Base-by-base conservation (phyloP, 1,140 invertebrate species). In the Dendrolimus punctatus region DNA sequence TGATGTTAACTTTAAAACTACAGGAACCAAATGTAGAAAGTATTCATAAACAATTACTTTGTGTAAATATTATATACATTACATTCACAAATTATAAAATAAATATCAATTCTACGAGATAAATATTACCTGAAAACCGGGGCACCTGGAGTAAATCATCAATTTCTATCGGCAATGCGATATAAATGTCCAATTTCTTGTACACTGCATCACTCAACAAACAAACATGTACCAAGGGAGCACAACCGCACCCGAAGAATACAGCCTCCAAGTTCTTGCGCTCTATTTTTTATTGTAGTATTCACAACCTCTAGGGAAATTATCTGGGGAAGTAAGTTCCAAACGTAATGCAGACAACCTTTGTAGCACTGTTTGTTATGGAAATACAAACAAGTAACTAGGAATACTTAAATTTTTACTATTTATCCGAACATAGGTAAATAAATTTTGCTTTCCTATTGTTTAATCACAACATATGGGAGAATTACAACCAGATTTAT, bases 241-340 rank as follows among this genome's bases (percentile, higher is more conserved):
- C 46, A 46, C 59, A 67, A 48, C 37, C 49, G 49, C 59, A 72
- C 76, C 58, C 58, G 53, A 69, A 73, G 57, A 72, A 73, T 58
- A 47, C 56, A 55, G 50, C 57, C 49, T 62, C 57, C 53, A 64
- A 77, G 71, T 77, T 73, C 65, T 65, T 70, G 59, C 57, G 53
- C 42, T 57, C 49, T 53, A 10, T 37, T 8, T 51, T 70, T 67
- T 69, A 74, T 70, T 70, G 69, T 70, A 73, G 66, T 62, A 67
- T 60, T 77, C 77, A 80, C 79, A 80, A 85, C 77, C 77, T 73
- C 71, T 39, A 57, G 71, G 68, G 69, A 79, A 80, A 80, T 76
- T 71, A 73, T 59, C 58, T 51, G 66, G 55, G 56, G 55, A 63
- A 73, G 67, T 49, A 64, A 53, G 64, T 73, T 66, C 53, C 63